Evolutionary conservation across 2,797 vertebrate species (phyloP), one percentile per base, ranked within the genome.

Genomic region (Tadarida brasiliensis): DNA sequence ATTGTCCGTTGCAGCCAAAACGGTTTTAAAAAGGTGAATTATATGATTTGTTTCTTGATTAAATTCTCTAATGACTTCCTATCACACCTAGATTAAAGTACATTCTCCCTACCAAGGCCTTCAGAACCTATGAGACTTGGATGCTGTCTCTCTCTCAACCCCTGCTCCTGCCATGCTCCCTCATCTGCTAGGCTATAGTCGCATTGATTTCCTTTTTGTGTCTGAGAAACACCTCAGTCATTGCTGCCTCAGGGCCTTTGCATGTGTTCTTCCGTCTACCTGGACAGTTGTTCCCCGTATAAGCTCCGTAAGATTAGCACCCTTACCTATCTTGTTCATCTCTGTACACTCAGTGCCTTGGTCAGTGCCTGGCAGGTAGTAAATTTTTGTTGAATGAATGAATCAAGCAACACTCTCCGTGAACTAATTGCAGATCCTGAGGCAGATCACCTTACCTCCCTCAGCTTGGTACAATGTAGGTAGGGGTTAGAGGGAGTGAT

Each of bases 351-450:
- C 61, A 22, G 28, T 49, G 49, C 59, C 22, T 78, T 30, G 57
- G 63, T 57, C 65, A 56, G 47, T 81, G n/a, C 57, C 84, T 89
- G 28, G 67, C 47, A 86, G 35, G 19, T n/a, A 35, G 74, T 51
- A 35, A 11, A 57, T 47, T 74, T 95, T 56, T 68, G 47, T 94
- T 87, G 61, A 78, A 19, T 51, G 33, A 95, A 65, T 73, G 44
- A 65, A 76, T 63, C 56, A 59, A 81, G 28, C 5, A 28, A 71
- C 77, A 80, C 11, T 65, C 39, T 33, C 59, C 17, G 44, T 44
- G 22, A 76, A 39, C n/a, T 85, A n/a, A 35, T 15, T 0, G 0
- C 74, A 28, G 26, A n/a, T 10, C 17, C 39, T 57, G 4, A 61
- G 35, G 51, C 4, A 17, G 3, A 2, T 67, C 26, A 5, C 35